phyloP scores from a whole-genome alignment of 2,888 invertebrate species.

The Drosophila neonasuta region DNA sequence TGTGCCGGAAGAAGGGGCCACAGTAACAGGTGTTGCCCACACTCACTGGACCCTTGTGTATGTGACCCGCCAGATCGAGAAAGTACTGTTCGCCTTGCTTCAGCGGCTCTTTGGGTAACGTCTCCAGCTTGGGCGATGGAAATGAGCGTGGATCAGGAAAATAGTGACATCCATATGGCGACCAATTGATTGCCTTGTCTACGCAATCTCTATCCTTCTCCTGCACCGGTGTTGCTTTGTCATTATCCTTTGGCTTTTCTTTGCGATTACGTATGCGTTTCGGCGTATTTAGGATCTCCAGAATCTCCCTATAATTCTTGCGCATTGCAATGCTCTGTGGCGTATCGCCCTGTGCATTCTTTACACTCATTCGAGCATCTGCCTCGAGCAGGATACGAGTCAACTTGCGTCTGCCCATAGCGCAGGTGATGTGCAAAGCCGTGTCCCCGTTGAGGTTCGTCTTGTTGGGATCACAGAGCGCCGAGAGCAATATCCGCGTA shows the following conservation, averaged over 20 bases:
- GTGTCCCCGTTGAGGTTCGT: conserved; percentile 98
- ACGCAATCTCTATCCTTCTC: conserved; percentile 80
- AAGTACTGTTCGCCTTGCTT: conserved; percentile 96
- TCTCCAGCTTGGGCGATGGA: conserved; percentile 92
- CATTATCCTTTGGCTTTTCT: conserved; percentile 63
- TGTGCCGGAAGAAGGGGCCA: conserved; percentile 93
- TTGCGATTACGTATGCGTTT: conserved; percentile 66
- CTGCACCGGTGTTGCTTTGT: conserved; percentile 23
- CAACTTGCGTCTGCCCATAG: conserved; percentile 95
- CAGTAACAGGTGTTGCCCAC: conserved; percentile 96
- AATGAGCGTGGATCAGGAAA: conserved; percentile 93
- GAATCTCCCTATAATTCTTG: conserved; percentile 92
- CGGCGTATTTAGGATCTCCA: conserved; percentile 87
- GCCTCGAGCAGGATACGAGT: conserved; percentile 95
- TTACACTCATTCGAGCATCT: conserved; percentile 87
- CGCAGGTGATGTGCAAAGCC: conserved; percentile 95
- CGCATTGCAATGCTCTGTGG: conserved; percentile 94
- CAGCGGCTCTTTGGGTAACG: conserved; percentile 92
- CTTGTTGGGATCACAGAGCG: conserved; percentile 91
- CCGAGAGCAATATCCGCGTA: conserved; percentile 95
- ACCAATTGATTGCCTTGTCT: conserved; percentile 86
- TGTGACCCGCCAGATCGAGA: conserved; percentile 96
- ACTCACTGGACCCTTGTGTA: conserved; percentile 97
- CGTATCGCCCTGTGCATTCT: conserved; percentile 87
- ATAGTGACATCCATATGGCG: conserved; percentile 95